Percentiles rank a stretch among this genome's conserved stretches.
phyloP scores from a whole-genome alignment of 2,888 invertebrate species.

The Clunio marinus region DNA sequence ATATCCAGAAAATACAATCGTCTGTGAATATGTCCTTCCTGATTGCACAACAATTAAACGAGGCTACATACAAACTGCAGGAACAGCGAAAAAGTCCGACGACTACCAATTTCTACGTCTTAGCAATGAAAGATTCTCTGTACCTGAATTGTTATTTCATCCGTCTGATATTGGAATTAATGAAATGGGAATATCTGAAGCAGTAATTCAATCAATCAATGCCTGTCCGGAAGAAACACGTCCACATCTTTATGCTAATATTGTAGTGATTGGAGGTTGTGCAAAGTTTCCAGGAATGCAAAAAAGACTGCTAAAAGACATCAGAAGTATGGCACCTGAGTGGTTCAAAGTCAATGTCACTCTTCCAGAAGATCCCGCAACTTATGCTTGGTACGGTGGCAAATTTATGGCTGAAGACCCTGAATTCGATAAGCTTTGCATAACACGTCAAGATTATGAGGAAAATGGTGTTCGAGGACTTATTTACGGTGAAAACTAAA shows the following conservation, averaged over 20 bases:
- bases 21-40: constrained; percentile 89
- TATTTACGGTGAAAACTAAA: not conserved
- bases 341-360: constrained; percentile 72
- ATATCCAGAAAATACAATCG: constrained; percentile 64
- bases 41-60: constrained; percentile 88
- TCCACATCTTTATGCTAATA: constrained; percentile 74
- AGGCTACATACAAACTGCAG: constrained; percentile 56
- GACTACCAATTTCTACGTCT: constrained; percentile 77
- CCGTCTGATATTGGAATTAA: constrained; percentile 92
- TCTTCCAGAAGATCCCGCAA: constrained; percentile 65
- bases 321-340: constrained; percentile 72
- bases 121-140: constrained; percentile 89
- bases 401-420: constrained; percentile 68
- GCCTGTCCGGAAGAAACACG: constrained; percentile 69
- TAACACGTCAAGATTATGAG: constrained; percentile 83
- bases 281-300: constrained; percentile 78
- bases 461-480: constrained; percentile 62
- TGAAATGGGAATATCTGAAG: constrained; percentile 88
- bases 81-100: constrained; percentile 46
- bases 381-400: constrained; percentile 88
- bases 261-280: constrained; percentile 79
- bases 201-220: constrained; percentile 72
- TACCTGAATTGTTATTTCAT: constrained; percentile 91
- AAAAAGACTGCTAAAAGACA: constrained; percentile 71
- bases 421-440: constrained; percentile 65